Percentiles rank a stretch among this genome's conserved stretches.
These are phyloP conservation scores for Helarctos malayanus DNA, from an alignment of 2,797 vertebrate species.

Conservation along the genomic window DNA sequence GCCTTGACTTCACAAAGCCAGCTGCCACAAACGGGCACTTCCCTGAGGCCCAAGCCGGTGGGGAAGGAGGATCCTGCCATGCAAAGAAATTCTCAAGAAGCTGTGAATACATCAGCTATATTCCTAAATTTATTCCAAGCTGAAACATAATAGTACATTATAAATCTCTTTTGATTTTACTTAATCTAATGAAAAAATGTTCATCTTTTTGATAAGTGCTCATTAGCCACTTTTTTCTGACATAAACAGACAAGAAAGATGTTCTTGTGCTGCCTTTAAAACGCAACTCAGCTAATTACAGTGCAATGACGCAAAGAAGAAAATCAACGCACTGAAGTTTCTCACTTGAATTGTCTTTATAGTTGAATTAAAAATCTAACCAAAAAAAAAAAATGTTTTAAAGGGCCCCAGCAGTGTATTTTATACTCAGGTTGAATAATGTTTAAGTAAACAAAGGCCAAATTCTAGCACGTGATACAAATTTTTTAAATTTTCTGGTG, in stretches of 20 bases:
- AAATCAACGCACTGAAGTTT: constrained; percentile 83
- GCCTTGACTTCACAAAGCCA: constrained; percentile 28
- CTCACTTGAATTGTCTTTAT: constrained; percentile 80
- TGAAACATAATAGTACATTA: constrained; percentile 83
- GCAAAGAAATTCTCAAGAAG: constrained; percentile 73
- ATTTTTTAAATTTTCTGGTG: neutral
- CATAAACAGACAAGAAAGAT: constrained; percentile 89
- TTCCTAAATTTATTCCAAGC: constrained; percentile 84
- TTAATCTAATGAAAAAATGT: constrained; percentile 88
- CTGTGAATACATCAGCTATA: constrained; percentile 81
- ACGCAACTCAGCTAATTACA: constrained; percentile 87
- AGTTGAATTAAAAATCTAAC: constrained; percentile 75
- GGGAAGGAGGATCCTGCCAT: neutral
- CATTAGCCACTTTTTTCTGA: constrained; percentile 89
- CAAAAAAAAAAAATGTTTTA: constrained; percentile 64
- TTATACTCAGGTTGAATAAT: constrained; percentile 69
- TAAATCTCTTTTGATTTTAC: constrained; percentile 85
- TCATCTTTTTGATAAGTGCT: constrained; percentile 89
- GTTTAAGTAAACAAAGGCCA: constrained; percentile 76
- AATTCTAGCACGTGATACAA: constrained; percentile 1
- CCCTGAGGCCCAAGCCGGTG: constrained; percentile 20
- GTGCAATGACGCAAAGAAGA: constrained; percentile 86
- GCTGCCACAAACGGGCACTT: neutral
- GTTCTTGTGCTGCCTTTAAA: constrained; percentile 83
- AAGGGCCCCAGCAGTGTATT: constrained; percentile 70